Conservation (phyloP, 2,797 vertebrate genomes). For the Heteromormyrus szaboi region DNA sequence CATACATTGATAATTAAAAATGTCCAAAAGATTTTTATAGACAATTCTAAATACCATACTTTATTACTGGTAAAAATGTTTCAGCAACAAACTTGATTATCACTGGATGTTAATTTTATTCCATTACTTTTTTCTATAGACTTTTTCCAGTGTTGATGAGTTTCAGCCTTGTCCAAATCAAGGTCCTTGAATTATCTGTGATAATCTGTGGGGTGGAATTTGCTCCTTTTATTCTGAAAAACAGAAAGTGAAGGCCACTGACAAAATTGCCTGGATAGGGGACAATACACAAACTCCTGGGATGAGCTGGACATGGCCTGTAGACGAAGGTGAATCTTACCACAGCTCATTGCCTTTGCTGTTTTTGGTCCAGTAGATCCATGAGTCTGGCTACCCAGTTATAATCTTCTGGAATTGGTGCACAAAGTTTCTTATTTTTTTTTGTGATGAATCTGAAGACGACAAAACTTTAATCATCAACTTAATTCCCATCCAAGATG, state of each 20-base stretch:
- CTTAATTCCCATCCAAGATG: not conserved
- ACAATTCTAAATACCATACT: not conserved
- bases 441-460: slow-evolving; percentile 24
- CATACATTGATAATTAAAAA: not conserved
- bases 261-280: not conserved
- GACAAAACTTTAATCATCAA: not conserved
- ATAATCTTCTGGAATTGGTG: not conserved
- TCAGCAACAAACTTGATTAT: not conserved
- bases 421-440: slow-evolving; percentile 16
- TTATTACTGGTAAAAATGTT: not conserved
- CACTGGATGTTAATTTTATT: not conserved
- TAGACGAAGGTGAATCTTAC: not conserved
- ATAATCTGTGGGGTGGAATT: not conserved
- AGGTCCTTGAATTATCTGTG: not conserved
- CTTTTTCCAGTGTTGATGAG: not conserved
- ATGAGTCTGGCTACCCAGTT: slow-evolving; percentile 25
- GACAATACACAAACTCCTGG: not conserved
- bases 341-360: not conserved
- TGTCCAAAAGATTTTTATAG: not conserved
- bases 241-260: not conserved
- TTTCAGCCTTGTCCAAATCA: not conserved
- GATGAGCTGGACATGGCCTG: not conserved
- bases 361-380: not conserved
- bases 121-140: not conserved
- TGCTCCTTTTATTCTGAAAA: not conserved